phyloP scores from a whole-genome alignment of 1,140 invertebrate species.

The Thrips palmi region DNA sequence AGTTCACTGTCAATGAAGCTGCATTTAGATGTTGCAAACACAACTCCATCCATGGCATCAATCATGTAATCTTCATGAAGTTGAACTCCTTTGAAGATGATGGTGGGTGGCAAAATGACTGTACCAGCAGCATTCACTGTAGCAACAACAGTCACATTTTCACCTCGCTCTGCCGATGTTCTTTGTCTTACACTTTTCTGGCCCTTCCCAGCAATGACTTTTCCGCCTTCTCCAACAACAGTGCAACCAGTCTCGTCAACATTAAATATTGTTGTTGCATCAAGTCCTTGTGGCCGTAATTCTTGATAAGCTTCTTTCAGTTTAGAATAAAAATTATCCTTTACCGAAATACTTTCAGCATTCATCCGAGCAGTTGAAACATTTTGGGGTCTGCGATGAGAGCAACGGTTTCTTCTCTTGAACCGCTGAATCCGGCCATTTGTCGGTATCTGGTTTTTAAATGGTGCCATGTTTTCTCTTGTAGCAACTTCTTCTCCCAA shows the following conservation, averaged over 20 bases:
- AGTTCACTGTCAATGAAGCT: constrained; percentile 21
- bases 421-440: too few species aligned
- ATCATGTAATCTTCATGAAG: constrained; percentile 8
- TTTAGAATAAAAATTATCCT: too few species aligned
- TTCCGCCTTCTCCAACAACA: constrained; percentile 22
- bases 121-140: constrained; percentile 10
- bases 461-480: too few species aligned
- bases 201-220: constrained; percentile 19
- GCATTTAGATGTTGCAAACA: constrained; percentile 16
- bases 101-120: constrained; percentile 14
- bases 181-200: constrained; percentile 20
- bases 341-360: too few species aligned
- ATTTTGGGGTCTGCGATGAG: too few species aligned
- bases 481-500: too few species aligned
- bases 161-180: constrained; percentile 20
- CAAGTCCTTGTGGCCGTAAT: too few species aligned
- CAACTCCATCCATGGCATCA: constrained; percentile 11
- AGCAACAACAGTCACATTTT: constrained; percentile 8
- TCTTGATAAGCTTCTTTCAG: too few species aligned
- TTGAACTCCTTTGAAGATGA: constrained; percentile 17
- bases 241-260: constrained; percentile 24
- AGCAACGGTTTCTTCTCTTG: too few species aligned
- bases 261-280: constrained; percentile 23
- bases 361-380: too few species aligned
- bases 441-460: too few species aligned